Percentiles rank a stretch among this genome's conserved stretches.
These are phyloP conservation scores for Sebastiscus tertius DNA, from an alignment of 2,797 vertebrate genomes.

Conservation along the genomic window DNA sequence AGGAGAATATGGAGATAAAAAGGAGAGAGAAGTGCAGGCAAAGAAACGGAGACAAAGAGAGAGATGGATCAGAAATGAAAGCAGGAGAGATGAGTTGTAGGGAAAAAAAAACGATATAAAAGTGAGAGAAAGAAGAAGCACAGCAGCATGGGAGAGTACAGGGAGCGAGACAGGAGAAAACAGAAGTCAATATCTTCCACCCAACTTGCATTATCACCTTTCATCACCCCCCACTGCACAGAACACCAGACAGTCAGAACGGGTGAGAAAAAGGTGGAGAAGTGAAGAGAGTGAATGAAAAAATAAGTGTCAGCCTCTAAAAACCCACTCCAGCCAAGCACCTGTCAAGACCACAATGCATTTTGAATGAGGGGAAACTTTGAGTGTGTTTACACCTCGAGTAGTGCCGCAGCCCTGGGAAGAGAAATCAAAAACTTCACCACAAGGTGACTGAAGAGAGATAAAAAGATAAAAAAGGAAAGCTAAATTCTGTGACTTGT, in stretches of 20 bases:
- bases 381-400: conserved; percentile 47
- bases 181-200: conserved; percentile 65
- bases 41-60: conserved; percentile 33
- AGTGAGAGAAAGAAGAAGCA: conserved; percentile 21
- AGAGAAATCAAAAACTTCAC: conserved; percentile 52
- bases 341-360: conserved; percentile 67
- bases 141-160: conserved; percentile 3
- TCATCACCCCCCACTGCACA: conserved; percentile 49
- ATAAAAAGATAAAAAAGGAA: conserved; percentile 28
- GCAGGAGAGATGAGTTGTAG: neutral
- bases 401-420: conserved; percentile 9
- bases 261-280: conserved; percentile 56
- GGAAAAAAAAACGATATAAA: conserved; percentile 10
- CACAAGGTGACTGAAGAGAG: conserved; percentile 26
- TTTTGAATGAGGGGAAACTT: conserved; percentile 58
- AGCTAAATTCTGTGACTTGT: conserved; percentile 35
- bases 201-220: conserved; percentile 71
- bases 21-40: conserved; percentile 6
- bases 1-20: conserved; percentile 25
- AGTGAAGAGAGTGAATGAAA: conserved; percentile 60
- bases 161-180: conserved; percentile 33
- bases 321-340: conserved; percentile 55
- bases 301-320: conserved; percentile 46
- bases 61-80: conserved; percentile 45
- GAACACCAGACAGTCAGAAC: conserved; percentile 46